phyloP scores from a whole-genome alignment of 2,888 invertebrate species.

The Cerastoderma edule region DNA sequence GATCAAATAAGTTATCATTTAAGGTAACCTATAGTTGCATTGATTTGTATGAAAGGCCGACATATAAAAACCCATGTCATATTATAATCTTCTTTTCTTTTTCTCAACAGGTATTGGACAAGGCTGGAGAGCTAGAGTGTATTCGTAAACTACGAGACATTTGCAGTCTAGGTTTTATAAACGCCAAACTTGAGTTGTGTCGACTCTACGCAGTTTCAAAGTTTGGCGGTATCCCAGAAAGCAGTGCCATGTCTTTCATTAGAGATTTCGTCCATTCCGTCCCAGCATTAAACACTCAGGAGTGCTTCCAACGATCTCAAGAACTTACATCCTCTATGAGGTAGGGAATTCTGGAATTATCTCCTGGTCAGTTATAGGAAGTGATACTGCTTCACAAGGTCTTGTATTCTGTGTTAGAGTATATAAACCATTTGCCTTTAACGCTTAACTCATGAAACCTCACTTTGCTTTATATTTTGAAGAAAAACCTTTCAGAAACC shows the following conservation, averaged over 20 bases:
- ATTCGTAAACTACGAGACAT: slow-evolving; percentile 79
- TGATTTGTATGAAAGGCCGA: too few relatives aligned
- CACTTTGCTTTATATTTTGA: too few relatives aligned
- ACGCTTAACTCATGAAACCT: too few relatives aligned
- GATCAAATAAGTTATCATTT: too few relatives aligned
- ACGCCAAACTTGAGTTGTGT: slow-evolving; percentile 77
- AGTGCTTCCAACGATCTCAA: slow-evolving; percentile 70
- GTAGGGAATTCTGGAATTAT: too few relatives aligned
- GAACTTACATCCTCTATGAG: slow-evolving; percentile 81
- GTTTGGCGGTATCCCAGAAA: slow-evolving; percentile 75
- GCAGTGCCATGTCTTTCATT: slow-evolving; percentile 74
- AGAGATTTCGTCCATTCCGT: slow-evolving; percentile 78
- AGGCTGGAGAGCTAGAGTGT: slow-evolving; percentile 72
- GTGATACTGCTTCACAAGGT: too few relatives aligned
- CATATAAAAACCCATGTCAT: too few relatives aligned
- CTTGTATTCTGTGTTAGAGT: too few relatives aligned
- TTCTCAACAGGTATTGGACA: slow-evolving; percentile 64
- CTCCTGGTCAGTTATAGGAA: too few relatives aligned
- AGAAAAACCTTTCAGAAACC: too few relatives aligned
- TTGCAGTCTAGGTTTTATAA: slow-evolving; percentile 67
- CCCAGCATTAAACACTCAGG: slow-evolving; percentile 70
- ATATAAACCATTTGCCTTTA: too few relatives aligned
- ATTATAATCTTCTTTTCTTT: slow-evolving; percentile 11
- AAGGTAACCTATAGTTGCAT: too few relatives aligned
- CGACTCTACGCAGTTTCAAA: slow-evolving; percentile 72